Evolutionary conservation across 2,888 invertebrate genomes (phyloP).

Genomic region (Epiblema foenella): DNA sequence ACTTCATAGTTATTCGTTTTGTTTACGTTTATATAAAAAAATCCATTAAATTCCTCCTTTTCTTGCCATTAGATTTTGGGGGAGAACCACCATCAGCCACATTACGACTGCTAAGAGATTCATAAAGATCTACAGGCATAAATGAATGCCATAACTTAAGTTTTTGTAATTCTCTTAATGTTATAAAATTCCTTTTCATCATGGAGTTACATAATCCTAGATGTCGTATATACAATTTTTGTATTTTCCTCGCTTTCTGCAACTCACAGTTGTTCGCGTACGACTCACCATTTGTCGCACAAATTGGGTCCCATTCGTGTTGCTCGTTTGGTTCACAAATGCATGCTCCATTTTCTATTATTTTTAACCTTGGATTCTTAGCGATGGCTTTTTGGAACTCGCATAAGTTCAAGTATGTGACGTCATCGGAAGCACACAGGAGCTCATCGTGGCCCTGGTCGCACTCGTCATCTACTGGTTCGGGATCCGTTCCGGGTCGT

Average conservation of each 20-base stretch:
- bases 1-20: no score
- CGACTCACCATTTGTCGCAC: constrained; percentile 49
- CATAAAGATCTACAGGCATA: constrained; percentile 30
- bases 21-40: neutral
- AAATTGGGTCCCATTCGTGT: constrained; percentile 51
- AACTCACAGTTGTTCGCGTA: constrained; percentile 52
- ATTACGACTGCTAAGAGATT: constrained; percentile 7
- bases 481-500: neutral
- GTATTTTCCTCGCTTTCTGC: constrained; percentile 39
- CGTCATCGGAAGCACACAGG: constrained; percentile 24
- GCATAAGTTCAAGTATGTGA: constrained; percentile 33
- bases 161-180: constrained; percentile 24
- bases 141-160: constrained; percentile 25
- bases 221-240: constrained; percentile 19
- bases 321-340: constrained; percentile 9
- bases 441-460: neutral
- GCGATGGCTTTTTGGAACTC: constrained; percentile 18
- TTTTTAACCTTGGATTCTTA: neutral
- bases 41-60: neutral
- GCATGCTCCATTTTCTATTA: constrained; percentile 14
- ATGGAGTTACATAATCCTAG: constrained; percentile 23
- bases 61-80: neutral
- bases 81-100: neutral
- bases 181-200: constrained; percentile 13
- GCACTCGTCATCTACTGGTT: neutral